Evolutionary conservation across 2,888 invertebrate genomes (phyloP).

Genomic region (Lissocephala sabroskyi): DNA sequence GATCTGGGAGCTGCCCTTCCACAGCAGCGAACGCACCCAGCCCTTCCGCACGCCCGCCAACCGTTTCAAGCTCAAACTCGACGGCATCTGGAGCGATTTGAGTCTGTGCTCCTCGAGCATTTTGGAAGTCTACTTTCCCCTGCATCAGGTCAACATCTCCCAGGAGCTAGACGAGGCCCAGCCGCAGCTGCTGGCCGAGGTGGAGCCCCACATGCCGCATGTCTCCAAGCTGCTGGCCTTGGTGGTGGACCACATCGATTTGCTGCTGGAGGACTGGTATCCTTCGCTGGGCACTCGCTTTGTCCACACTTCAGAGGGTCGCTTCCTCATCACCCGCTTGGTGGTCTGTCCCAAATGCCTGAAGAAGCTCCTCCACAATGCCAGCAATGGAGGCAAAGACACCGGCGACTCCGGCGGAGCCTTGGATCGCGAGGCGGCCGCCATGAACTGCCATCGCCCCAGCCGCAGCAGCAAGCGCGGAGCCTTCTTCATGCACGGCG

Average conservation of each 20-base stretch:
- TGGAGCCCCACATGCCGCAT: conserved; percentile 84
- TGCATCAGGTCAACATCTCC: conserved; percentile 73
- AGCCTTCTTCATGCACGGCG: conserved; percentile 46
- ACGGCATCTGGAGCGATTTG: conserved; percentile 89
- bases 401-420: conserved; percentile 53
- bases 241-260: conserved; percentile 95
- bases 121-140: conserved; percentile 88
- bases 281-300: conserved; percentile 96
- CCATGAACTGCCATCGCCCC: conserved; percentile 37
- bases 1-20: conserved; percentile 84
- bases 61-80: conserved; percentile 83
- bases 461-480: conserved; percentile 50
- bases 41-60: conserved; percentile 74
- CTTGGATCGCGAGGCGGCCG: conserved; percentile 29
- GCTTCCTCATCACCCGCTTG: conserved; percentile 92
- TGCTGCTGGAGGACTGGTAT: conserved; percentile 98
- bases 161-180: conserved; percentile 75
- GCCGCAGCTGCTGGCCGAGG: conserved; percentile 55
- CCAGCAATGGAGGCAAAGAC: conserved; percentile 4
- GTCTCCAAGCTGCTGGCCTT: conserved; percentile 88
- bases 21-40: conserved; percentile 72
- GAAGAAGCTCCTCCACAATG: conserved; percentile 66
- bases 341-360: conserved; percentile 95
- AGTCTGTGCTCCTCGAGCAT: conserved; percentile 86
- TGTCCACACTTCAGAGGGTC: conserved; percentile 97